These are phyloP conservation scores for Drosophila leontia DNA, from an alignment of 1,140 invertebrate species.

Conservation along the genomic window DNA sequence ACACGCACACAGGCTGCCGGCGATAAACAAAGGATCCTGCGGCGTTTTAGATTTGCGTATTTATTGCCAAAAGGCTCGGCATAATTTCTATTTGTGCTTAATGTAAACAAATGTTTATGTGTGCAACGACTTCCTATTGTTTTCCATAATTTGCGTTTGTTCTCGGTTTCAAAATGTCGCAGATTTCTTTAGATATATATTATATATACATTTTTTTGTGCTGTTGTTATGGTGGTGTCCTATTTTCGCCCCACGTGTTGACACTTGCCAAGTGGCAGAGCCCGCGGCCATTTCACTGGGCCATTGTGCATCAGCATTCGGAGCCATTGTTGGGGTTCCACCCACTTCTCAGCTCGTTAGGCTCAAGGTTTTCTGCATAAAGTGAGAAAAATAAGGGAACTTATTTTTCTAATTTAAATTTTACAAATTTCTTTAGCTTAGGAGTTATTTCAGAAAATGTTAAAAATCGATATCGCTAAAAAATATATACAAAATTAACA, in stretches of 20 bases:
- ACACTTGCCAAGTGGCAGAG: slow-evolving; percentile 51
- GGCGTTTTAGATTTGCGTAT: slow-evolving; percentile 73
- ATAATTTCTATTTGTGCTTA: slow-evolving; percentile 35
- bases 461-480: too few species aligned
- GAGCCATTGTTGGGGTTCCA: slow-evolving; percentile 29
- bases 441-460: too few species aligned
- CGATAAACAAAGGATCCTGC: slow-evolving; percentile 50
- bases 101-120: slow-evolving; percentile 58
- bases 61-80: slow-evolving; percentile 59
- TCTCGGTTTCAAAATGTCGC: slow-evolving; percentile 36
- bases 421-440: too few species aligned
- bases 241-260: slow-evolving; percentile 43
- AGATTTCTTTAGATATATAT: slow-evolving; percentile 4
- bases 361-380: slow-evolving; percentile 8
- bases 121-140: slow-evolving; percentile 38
- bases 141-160: slow-evolving; percentile 68
- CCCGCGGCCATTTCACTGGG: slow-evolving; percentile 41
- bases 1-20: slow-evolving; percentile 32
- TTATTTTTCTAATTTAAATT: background rate
- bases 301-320: slow-evolving; percentile 42
- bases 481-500: too few species aligned
- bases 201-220: background rate
- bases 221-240: slow-evolving; percentile 10
- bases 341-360: slow-evolving; percentile 63
- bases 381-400: slow-evolving; percentile 1